phyloP scores from a whole-genome alignment of 2,113 vertebrate species.

The Manacus vitellinus region DNA sequence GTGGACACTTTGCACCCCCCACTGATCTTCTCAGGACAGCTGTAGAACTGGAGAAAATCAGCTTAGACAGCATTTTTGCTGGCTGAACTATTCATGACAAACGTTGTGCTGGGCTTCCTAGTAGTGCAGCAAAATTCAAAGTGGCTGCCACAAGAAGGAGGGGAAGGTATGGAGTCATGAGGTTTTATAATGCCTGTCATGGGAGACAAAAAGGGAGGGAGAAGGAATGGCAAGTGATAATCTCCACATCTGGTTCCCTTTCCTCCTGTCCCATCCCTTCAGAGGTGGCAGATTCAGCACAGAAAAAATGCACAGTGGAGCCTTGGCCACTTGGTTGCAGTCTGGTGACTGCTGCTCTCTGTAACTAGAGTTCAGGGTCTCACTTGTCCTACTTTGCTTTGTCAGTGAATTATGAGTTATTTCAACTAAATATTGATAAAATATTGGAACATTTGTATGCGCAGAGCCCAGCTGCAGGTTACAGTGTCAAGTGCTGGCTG shows the following conservation, averaged over 20 bases:
- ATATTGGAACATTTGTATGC: background rate
- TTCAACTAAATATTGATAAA: background rate
- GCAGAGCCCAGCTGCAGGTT: background rate
- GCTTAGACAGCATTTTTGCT: background rate
- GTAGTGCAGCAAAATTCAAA: background rate
- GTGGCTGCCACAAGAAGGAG: background rate
- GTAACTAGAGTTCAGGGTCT: background rate
- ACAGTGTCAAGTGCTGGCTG: background rate
- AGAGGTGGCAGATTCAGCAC: background rate
- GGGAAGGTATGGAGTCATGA: background rate
- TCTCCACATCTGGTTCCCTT: background rate
- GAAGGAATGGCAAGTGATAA: background rate
- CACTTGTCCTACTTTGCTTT: background rate
- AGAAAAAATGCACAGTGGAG: background rate
- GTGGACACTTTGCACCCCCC: background rate
- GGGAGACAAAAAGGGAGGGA: background rate
- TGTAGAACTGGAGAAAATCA: background rate
- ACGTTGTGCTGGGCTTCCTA: background rate
- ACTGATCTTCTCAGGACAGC: background rate
- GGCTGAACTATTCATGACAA: background rate
- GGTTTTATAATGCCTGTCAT: background rate
- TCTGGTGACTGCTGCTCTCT: background rate
- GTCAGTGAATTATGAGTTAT: background rate
- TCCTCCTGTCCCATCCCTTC: background rate
- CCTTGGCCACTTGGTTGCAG: background rate